Conservation (phyloP, 2,113 vertebrate species). For the Porphyrio hochstetteri region DNA sequence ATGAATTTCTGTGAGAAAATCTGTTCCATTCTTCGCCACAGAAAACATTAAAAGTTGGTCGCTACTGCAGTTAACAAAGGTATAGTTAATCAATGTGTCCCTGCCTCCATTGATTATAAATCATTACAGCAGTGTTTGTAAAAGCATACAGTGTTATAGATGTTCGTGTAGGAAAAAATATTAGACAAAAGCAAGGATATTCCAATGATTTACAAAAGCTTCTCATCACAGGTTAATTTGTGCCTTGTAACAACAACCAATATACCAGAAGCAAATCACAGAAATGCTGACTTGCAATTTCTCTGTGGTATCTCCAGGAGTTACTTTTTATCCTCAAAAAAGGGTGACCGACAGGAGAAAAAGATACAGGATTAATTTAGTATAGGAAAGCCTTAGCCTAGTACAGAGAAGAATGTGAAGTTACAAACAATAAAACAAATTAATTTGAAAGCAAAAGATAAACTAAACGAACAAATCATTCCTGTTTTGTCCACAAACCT, state of each 20-base stretch:
- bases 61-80: slow-evolving; percentile 20
- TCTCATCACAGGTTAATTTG: background rate
- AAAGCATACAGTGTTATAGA: background rate
- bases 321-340: background rate
- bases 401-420: background rate
- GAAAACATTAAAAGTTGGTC: background rate
- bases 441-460: background rate
- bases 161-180: background rate
- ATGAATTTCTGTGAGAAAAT: slow-evolving; percentile 25
- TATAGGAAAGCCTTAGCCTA: background rate
- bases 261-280: slow-evolving; percentile 5
- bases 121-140: slow-evolving; percentile 1
- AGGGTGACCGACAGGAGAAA: background rate
- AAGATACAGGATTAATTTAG: background rate
- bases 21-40: background rate
- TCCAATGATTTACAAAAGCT: slow-evolving; percentile 18
- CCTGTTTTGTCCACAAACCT: background rate
- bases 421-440: background rate
- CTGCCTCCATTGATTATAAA: background rate
- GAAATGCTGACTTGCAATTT: slow-evolving; percentile 14
- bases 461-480: background rate
- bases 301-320: background rate
- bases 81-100: background rate
- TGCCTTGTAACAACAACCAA: background rate
- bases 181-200: slow-evolving; percentile 15